Evolutionary conservation across 2,888 invertebrate species (phyloP).

Genomic region (Philaethria dido): DNA sequence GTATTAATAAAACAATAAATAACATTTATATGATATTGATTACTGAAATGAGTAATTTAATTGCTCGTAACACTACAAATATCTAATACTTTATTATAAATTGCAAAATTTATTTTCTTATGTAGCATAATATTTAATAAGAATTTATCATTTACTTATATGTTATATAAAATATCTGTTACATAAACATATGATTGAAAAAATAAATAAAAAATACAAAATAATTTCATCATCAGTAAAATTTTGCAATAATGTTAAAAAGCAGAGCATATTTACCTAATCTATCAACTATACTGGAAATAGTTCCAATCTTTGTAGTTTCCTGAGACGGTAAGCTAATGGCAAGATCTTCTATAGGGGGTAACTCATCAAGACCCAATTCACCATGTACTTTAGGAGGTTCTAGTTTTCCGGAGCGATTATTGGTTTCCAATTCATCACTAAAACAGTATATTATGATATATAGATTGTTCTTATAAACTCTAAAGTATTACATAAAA

Average conservation of each 20-base stretch:
- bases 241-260: constrained; percentile 11
- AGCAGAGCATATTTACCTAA: constrained; percentile 77
- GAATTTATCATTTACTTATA: too few species aligned
- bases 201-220: not conserved
- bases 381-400: constrained; percentile 81
- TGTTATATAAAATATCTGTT: too few species aligned
- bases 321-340: constrained; percentile 91
- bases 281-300: constrained; percentile 88
- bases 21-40: too few species aligned
- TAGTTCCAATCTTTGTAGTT: constrained; percentile 88
- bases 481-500: not conserved
- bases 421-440: constrained; percentile 62
- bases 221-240: not conserved
- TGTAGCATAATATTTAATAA: too few species aligned
- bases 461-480: not conserved
- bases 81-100: too few species aligned
- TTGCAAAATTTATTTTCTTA: not conserved
- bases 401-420: constrained; percentile 55
- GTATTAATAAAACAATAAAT: too few species aligned
- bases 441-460: constrained; percentile 49
- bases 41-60: too few species aligned
- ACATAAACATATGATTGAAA: not conserved
- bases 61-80: too few species aligned
- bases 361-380: constrained; percentile 87
- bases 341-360: constrained; percentile 91